Evolutionary conservation across 2,113 vertebrate genomes (phyloP).

Genomic region (Cinclus mexicanus): DNA sequence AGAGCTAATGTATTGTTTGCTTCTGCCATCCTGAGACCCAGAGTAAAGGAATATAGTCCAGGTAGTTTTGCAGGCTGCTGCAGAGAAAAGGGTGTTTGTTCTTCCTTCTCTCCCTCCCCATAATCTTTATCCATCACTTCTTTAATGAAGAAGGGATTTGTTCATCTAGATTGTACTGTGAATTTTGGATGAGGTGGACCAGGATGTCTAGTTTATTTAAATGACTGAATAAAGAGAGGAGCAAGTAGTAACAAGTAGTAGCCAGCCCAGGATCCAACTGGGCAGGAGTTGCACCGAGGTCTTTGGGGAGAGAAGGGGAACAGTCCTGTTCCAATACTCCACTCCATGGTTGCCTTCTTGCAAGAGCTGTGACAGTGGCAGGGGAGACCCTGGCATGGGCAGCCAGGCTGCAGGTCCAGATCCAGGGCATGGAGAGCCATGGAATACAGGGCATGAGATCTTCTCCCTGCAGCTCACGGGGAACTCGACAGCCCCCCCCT

Average conservation of each 20-base stretch:
- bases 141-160: not conserved
- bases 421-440: not conserved
- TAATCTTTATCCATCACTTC: not conserved
- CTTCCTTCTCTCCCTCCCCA: not conserved
- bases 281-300: not conserved
- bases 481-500: accelerated
- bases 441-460: not conserved
- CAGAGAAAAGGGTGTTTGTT: not conserved
- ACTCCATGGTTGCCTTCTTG: not conserved
- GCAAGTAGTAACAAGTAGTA: accelerated
- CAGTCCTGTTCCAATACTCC: not conserved
- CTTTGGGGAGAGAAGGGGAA: not conserved
- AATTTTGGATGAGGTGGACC: not conserved
- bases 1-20: slow-evolving; percentile 29
- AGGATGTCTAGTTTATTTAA: not conserved
- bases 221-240: not conserved
- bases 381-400: not conserved
- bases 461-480: accelerated
- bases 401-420: not conserved
- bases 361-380: accelerated
- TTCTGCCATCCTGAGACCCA: not conserved
- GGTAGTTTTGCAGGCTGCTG: not conserved
- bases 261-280: not conserved
- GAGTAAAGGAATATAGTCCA: not conserved
- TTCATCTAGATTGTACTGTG: not conserved